Evolutionary conservation across 2,888 invertebrate genomes (phyloP), one percentile per base, ranked within the genome.

Genomic region (Phortica okadai): DNA sequence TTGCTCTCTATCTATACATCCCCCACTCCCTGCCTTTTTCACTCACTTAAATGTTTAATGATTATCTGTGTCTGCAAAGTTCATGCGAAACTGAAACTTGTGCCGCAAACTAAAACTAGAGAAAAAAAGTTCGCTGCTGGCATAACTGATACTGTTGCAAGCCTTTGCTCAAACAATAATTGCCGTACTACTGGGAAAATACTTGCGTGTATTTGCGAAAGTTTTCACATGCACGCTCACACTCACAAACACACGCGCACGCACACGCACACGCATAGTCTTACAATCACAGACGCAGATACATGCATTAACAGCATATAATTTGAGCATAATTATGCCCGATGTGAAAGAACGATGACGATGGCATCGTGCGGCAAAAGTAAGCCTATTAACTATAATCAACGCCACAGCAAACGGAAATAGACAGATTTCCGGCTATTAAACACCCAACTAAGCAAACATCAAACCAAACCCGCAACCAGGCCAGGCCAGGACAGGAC

Each of bases 401-500:
- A 86, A 86, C 85, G 87, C 85, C 83, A 86, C 78, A 81, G 86
- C 84, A 87, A 84, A 81, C 85, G 85, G 88, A 86, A 86, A 87
- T 86, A 87, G 85, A 87, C 86, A 86, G 86, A 86, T 86, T 87
- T 86, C 88, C 85, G 85, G 85, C 87, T 87, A 87, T 85, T 85
- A 85, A 87, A 83, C 87, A 86, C 82, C 87, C 86, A 87, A 83
- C 83, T 80, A 80, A 78, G 85, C 83, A 86, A 79, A 80, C 54
- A 74, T 41, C 66, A 67, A 7, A 70, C 25, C 50, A 56, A 70
- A 54, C 25, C 50, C 50, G 50, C 59, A 59, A 74, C 54, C 66
- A 67, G 16, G 54, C 11, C 50, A 56, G 54, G 1, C 10, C 25
- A 33, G 41, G 3, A 64, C 25, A 6, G 10, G 2, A 16, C 59